Evolutionary conservation across 2,888 invertebrate genomes (phyloP).

Genomic region (Mythimna loreyi): DNA sequence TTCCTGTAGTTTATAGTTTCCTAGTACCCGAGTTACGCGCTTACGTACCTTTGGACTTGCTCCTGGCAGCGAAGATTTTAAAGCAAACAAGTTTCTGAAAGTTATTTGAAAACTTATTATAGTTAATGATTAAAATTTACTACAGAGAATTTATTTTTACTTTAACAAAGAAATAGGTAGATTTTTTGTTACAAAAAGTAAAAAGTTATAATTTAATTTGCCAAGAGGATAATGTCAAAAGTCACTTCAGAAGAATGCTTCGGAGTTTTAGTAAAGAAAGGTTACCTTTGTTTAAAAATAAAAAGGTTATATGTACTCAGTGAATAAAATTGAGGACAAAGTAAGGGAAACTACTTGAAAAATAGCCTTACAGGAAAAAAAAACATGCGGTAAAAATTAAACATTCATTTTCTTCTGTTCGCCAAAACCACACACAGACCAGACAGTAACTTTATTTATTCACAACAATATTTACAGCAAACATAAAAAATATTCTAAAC

Average conservation of each 20-base stretch:
- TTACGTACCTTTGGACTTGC: background rate
- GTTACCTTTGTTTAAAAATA: background rate
- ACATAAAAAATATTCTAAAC: slow-evolving; percentile 24
- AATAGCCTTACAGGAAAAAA: background rate
- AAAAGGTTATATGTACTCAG: background rate
- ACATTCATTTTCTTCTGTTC: background rate
- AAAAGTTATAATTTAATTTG: background rate
- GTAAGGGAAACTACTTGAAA: background rate
- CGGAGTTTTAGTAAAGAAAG: background rate
- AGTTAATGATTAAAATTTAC: background rate
- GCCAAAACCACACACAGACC: background rate
- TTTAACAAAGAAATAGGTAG: background rate
- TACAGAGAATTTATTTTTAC: background rate
- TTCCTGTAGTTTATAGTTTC: slow-evolving; percentile 52
- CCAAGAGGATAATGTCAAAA: background rate
- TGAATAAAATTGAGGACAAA: too few species aligned
- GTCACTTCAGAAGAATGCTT: background rate
- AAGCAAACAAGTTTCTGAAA: background rate
- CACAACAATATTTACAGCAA: background rate
- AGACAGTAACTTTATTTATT: background rate
- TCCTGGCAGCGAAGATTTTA: background rate
- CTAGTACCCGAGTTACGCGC: slow-evolving; percentile 7
- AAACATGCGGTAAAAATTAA: background rate
- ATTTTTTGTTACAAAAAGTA: background rate
- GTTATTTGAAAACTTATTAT: background rate